Conservation (phyloP, 2,888 invertebrate species). For the Mycalesis mineus region DNA sequence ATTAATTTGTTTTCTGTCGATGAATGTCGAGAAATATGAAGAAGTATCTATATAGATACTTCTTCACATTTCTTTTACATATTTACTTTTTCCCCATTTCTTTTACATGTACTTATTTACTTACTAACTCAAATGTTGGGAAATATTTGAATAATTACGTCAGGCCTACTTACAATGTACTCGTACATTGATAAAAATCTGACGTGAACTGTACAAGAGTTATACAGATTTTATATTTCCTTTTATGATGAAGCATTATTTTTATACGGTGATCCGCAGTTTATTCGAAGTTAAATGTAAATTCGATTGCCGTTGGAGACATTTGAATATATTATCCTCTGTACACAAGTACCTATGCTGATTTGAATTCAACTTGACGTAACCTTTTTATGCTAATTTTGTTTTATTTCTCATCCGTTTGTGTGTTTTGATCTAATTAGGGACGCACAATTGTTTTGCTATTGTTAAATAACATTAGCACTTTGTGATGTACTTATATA, state of each 20-base stretch:
- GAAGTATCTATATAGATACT: too few relatives aligned
- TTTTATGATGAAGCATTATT: slow-evolving; percentile 12
- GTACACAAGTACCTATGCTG: slow-evolving; percentile 19
- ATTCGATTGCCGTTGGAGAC: slow-evolving; percentile 14
- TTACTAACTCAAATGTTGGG: neutral
- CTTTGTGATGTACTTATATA: neutral
- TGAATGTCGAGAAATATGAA: too few relatives aligned
- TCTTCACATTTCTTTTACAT: too few relatives aligned
- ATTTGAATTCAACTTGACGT: slow-evolving; percentile 16
- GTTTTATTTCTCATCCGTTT: slow-evolving; percentile 7
- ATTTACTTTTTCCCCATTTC: too few relatives aligned
- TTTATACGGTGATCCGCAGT: slow-evolving; percentile 13
- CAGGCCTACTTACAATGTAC: neutral
- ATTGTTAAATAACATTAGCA: neutral
- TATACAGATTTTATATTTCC: slow-evolving; percentile 7
- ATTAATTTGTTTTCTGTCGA: too few relatives aligned
- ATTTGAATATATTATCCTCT: slow-evolving; percentile 22
- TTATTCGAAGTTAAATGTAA: slow-evolving; percentile 16
- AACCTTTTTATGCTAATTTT: slow-evolving; percentile 8
- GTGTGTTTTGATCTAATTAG: slow-evolving; percentile 12
- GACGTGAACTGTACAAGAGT: slow-evolving; percentile 1
- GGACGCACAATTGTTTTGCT: neutral
- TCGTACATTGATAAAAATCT: neutral
- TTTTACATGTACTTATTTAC: too few relatives aligned
- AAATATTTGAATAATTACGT: neutral